Evolutionary conservation across 2,113 vertebrate species (phyloP).

Genomic region (Sakesphorus luctuosus): DNA sequence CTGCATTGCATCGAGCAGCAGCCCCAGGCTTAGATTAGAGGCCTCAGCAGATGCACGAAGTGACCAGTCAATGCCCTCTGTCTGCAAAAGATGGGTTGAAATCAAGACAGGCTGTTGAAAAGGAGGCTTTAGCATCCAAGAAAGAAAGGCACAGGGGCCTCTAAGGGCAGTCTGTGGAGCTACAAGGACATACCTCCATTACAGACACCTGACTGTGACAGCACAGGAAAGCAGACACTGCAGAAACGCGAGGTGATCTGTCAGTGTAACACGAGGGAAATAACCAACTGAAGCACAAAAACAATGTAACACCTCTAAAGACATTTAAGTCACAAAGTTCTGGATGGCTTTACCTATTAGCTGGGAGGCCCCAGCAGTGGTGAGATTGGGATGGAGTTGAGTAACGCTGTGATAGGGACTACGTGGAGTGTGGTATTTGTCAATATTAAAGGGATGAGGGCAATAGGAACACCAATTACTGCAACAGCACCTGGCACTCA

Average conservation of each 20-base stretch:
- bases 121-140: background rate
- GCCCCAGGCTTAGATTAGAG: background rate
- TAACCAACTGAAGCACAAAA: background rate
- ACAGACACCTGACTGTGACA: background rate
- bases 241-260: accelerated
- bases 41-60: background rate
- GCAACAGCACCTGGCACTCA: background rate
- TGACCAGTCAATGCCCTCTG: accelerated
- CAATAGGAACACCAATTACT: background rate
- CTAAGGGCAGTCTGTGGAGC: background rate
- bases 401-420: too few species aligned
- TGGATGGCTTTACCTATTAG: background rate
- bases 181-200: background rate
- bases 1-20: background rate
- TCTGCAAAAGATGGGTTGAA: background rate
- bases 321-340: background rate
- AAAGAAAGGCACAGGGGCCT: background rate
- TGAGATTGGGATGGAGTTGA: background rate
- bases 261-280: accelerated
- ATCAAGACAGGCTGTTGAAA: background rate
- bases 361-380: background rate
- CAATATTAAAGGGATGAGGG: background rate
- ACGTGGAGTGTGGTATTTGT: accelerated
- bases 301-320: accelerated
- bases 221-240: background rate